Evolutionary conservation across 64 coral and sea anemone species (phyloP), one percentile per base, ranked within the genome.

Genomic region (Dendronephthya gigantea): DNA sequence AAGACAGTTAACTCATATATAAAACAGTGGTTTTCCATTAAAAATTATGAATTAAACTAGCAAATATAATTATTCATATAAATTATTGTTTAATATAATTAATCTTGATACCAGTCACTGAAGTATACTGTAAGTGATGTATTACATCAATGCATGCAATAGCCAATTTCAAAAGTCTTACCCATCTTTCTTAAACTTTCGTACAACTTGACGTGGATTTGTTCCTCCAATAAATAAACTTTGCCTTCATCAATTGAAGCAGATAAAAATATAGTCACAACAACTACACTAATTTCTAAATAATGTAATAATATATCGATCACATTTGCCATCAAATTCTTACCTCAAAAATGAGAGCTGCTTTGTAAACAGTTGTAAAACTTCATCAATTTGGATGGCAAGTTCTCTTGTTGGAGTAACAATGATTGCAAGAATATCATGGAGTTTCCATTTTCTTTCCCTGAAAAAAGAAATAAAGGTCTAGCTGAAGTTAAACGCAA

Each of bases 331-430:
- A 4, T 84, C 12, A 52, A 28, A 36, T 33, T 15, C 72, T 36
- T 14, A 84, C 49, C 27, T 84, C 9, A 49, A 16, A 49, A 52
- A 27, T 48, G 83, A 49, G 4, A 36, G 31, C 52, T 91, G 68
- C 86, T 91, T 40, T 30, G 90, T 91, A 72, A 94, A 94, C 19
- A 50, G 85, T 49, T 47, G 50, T 0, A 98, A 32, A 34, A 98
- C 94, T 83, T 98, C 94, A 48, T 91, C 92, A 85, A 93, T 98
- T 39, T 98, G 94, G 84, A 93, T 93, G 19, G 94, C 94, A 50
- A 98, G 89, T 82, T 98, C 94, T 90, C 94, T 89, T 82, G 94
- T 98, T 62, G 94, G 94, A 27, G 92, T 93, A 16, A 98, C 87
- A 2, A 98, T 91, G 22, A 98, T 88, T 29, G 89, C 94, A 47